Conservation (phyloP, 2,797 vertebrate species). For the Myoxocephalus aenaeus region DNA sequence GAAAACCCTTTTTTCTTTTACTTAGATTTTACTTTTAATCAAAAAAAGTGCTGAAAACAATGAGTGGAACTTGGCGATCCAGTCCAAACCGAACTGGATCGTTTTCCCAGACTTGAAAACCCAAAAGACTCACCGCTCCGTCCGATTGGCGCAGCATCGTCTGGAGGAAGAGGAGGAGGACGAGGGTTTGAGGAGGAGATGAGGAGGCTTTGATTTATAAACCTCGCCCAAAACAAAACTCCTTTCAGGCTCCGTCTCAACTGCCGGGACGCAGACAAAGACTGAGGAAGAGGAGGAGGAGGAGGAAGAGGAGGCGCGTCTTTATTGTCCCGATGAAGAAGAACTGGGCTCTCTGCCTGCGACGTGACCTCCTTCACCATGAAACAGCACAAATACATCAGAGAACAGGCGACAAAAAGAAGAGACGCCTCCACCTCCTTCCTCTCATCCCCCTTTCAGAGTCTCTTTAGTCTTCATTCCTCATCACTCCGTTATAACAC, state of each 20-base stretch:
- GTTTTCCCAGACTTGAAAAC: not conserved
- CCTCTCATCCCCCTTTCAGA: not conserved
- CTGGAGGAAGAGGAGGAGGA: slow-evolving; percentile 20
- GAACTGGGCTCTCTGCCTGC: slow-evolving; percentile 54
- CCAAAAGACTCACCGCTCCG: slow-evolving; percentile 69
- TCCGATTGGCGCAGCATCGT: slow-evolving; percentile 39
- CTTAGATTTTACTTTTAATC: not conserved
- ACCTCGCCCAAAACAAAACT: slow-evolving; percentile 59
- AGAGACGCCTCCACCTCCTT: slow-evolving; percentile 37
- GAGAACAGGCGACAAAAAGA: slow-evolving; percentile 45
- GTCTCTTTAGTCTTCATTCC: not conserved
- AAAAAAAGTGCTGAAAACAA: not conserved
- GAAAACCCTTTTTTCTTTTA: not conserved
- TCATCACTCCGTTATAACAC: no score
- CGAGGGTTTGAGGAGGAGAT: slow-evolving; percentile 35
- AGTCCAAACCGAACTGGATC: not conserved
- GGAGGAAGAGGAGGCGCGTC: slow-evolving; percentile 20
- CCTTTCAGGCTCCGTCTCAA: slow-evolving; percentile 52
- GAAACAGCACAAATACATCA: slow-evolving; percentile 42
- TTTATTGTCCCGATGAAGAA: slow-evolving; percentile 57
- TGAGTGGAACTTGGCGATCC: not conserved
- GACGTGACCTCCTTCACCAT: slow-evolving; percentile 61
- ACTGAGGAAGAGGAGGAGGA: slow-evolving; percentile 3
- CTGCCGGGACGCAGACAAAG: slow-evolving; percentile 59
- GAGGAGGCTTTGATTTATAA: slow-evolving; percentile 75